Percentiles rank a stretch among this genome's conserved stretches.
These are phyloP conservation scores for Thereva unica DNA, from an alignment of 2,888 invertebrate species.

Conservation along the genomic window DNA sequence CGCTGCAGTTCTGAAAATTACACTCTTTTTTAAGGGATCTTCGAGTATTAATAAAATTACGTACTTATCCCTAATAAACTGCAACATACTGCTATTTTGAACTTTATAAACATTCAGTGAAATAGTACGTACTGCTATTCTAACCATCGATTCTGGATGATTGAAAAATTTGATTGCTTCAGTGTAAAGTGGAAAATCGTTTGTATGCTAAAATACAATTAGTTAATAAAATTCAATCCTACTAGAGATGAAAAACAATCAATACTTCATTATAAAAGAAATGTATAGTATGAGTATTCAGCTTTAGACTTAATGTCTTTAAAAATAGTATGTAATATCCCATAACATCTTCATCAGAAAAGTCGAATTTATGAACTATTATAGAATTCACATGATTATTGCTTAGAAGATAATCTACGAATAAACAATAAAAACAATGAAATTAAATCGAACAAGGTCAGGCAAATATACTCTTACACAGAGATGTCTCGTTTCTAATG, in stretches of 20 bases:
- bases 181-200: conserved; percentile 98
- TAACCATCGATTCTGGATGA: conserved; percentile 98
- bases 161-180: conserved; percentile 99
- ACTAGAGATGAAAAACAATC: conserved; percentile 48
- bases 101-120: conserved; percentile 96
- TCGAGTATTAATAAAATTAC: conserved; percentile 35
- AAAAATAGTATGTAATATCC: conserved; percentile 99
- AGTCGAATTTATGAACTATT: conserved; percentile 99
- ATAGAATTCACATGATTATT: conserved; percentile 99
- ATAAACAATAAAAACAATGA: conserved; percentile 40
- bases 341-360: conserved; percentile 99
- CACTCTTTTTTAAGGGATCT: too few relatives aligned
- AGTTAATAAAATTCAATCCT: background rate
- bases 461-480: conserved; percentile 75
- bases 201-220: conserved; percentile 71
- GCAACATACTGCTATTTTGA: conserved; percentile 91
- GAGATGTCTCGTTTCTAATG: conserved; percentile 96
- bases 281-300: conserved; percentile 98
- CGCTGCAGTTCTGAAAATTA: conserved; percentile 77
- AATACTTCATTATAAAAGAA: conserved; percentile 94
- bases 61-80: conserved; percentile 87
- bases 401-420: conserved; percentile 93
- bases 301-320: conserved; percentile 95
- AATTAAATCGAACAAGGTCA: conserved; percentile 33
- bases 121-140: conserved; percentile 96